Evolutionary conservation across 2,113 vertebrate genomes (phyloP).

Genomic region (Mirza zaza): DNA sequence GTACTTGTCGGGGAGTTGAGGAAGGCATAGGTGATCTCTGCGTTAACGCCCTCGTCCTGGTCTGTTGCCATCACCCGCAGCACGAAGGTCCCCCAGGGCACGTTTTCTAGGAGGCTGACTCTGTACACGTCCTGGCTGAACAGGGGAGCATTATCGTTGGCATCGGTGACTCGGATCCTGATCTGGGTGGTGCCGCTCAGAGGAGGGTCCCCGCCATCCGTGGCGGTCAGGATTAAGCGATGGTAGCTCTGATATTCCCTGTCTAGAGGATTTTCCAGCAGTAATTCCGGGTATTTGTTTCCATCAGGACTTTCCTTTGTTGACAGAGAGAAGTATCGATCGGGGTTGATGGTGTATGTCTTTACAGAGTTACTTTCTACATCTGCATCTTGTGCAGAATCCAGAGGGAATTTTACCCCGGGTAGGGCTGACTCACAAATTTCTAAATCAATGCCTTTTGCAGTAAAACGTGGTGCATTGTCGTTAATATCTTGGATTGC

Average conservation of each 20-base stretch:
- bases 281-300: slow-evolving; percentile 80
- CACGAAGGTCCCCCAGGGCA: slow-evolving; percentile 70
- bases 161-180: slow-evolving; percentile 73
- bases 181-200: slow-evolving; percentile 69
- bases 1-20: slow-evolving; percentile 70
- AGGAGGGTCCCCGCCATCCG: slow-evolving; percentile 74
- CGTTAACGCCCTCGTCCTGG: slow-evolving; percentile 85
- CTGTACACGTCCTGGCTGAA: slow-evolving; percentile 75
- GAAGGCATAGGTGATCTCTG: slow-evolving; percentile 84
- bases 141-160: slow-evolving; percentile 79
- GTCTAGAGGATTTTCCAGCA: slow-evolving; percentile 81
- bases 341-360: slow-evolving; percentile 80
- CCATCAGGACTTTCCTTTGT: slow-evolving; percentile 70
- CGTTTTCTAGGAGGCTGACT: slow-evolving; percentile 81
- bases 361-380: slow-evolving; percentile 84
- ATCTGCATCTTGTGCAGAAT: slow-evolving; percentile 84
- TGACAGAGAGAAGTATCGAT: slow-evolving; percentile 83
- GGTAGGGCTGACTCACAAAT: slow-evolving; percentile 77
- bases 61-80: slow-evolving; percentile 84
- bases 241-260: slow-evolving; percentile 76
- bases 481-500: slow-evolving; percentile 80
- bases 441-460: slow-evolving; percentile 78
- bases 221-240: slow-evolving; percentile 74
- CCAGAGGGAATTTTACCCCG: slow-evolving; percentile 82
- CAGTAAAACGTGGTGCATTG: slow-evolving; percentile 81